Percentiles rank a stretch among this genome's conserved stretches.
phyloP scores from a whole-genome alignment of 2,797 vertebrate genomes.

The Crocidura indochinensis region DNA sequence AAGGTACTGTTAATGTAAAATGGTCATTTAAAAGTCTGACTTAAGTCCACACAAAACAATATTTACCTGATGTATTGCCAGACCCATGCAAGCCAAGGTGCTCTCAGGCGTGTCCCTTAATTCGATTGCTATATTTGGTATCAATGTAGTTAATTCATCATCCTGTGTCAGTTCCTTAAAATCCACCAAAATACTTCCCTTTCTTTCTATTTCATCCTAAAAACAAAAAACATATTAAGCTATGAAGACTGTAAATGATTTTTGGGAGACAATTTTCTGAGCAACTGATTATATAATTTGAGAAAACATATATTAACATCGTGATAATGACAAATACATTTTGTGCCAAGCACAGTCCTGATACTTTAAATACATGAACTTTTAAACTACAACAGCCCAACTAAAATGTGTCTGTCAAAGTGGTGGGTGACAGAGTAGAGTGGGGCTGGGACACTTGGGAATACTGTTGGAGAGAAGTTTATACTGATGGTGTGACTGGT shows the following conservation, averaged over 20 bases:
- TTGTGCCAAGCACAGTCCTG: background rate
- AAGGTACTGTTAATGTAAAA: slow-evolving; percentile 5
- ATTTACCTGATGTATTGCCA: slow-evolving; percentile 97
- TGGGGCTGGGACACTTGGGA: too few relatives aligned
- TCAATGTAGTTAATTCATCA: slow-evolving; percentile 84
- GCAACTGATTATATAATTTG: slow-evolving; percentile 42
- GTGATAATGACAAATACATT: background rate
- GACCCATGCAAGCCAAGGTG: slow-evolving; percentile 95
- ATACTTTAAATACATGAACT: slow-evolving; percentile 50
- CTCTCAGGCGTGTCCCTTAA: slow-evolving; percentile 95
- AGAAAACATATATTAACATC: slow-evolving; percentile 35
- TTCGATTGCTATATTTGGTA: slow-evolving; percentile 92
- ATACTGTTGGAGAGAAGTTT: too few relatives aligned
- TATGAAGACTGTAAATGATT: slow-evolving; percentile 43
- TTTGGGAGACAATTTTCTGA: slow-evolving; percentile 4
- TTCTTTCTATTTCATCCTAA: slow-evolving; percentile 98
- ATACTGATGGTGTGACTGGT: too few relatives aligned
- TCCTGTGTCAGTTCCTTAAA: slow-evolving; percentile 94
- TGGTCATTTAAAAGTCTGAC: slow-evolving; percentile 19
- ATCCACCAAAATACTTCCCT: slow-evolving; percentile 98
- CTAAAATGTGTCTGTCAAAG: too few relatives aligned
- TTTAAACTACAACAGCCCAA: background rate
- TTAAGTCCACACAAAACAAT: background rate
- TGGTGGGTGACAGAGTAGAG: too few relatives aligned
- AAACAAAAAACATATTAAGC: slow-evolving; percentile 64